Conservation (phyloP, 2,888 invertebrate genomes). For the Adelognathus sp. region DNA sequence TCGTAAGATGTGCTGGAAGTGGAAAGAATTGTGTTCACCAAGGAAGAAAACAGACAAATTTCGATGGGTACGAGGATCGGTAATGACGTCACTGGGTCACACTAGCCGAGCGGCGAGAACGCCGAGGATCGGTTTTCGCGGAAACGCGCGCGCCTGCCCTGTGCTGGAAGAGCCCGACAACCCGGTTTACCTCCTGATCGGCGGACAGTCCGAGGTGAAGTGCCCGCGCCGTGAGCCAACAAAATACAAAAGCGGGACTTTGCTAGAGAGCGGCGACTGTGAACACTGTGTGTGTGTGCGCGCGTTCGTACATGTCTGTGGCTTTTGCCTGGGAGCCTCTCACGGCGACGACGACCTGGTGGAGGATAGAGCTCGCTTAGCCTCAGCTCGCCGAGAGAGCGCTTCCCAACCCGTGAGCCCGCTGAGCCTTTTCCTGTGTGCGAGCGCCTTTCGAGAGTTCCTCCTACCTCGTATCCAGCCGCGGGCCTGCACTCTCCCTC, state of each 20-base stretch:
- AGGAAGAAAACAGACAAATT: neutral
- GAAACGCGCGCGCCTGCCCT: slow-evolving; percentile 3
- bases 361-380: slow-evolving; percentile 42
- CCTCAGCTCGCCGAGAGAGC: slow-evolving; percentile 45
- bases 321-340: slow-evolving; percentile 53
- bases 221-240: slow-evolving; percentile 56
- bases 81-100: slow-evolving; percentile 36
- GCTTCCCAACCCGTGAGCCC: slow-evolving; percentile 10
- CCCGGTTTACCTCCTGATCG: slow-evolving; percentile 20
- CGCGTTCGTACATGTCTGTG: slow-evolving; percentile 51
- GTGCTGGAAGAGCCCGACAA: slow-evolving; percentile 5
- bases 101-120: neutral
- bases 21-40: neutral
- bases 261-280: no score
- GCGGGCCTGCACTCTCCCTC: neutral
- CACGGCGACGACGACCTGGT: slow-evolving; percentile 45
- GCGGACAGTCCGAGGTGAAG: slow-evolving; percentile 61
- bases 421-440: slow-evolving; percentile 1
- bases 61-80: neutral
- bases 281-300: no score
- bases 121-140: slow-evolving; percentile 10
- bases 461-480: neutral
- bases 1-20: neutral
- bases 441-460: neutral
- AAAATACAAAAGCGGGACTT: slow-evolving; percentile 60